Percentiles rank a stretch among this genome's conserved stretches.
Conservation (phyloP, 2,797 vertebrate genomes). For the Melanotaenia maccullochi region DNA sequence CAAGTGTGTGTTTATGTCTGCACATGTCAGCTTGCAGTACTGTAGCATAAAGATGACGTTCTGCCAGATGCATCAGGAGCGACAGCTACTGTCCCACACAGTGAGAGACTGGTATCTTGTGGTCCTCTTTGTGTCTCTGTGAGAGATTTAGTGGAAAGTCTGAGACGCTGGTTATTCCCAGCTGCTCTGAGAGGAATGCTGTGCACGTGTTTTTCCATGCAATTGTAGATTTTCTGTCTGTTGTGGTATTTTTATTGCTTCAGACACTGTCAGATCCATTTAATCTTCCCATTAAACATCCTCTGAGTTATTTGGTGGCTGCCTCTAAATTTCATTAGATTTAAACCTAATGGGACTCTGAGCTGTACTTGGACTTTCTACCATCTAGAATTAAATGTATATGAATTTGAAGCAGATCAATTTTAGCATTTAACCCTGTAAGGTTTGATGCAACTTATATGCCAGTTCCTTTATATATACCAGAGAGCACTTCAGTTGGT, state of each 20-base stretch:
- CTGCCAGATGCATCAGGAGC: conserved; percentile 55
- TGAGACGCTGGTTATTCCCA: conserved; percentile 61
- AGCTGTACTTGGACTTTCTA: not conserved
- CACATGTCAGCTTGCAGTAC: conserved; percentile 48
- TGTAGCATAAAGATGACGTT: conserved; percentile 55
- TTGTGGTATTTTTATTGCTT: conserved; percentile 62
- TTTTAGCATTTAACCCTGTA: not conserved
- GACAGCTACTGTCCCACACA: conserved; percentile 43
- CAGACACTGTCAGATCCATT: conserved; percentile 33
- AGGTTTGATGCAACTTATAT: not conserved
- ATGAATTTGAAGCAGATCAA: not conserved
- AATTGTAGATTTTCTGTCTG: conserved; percentile 61
- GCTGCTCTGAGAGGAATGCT: conserved; percentile 49
- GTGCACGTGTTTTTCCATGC: conserved; percentile 63
- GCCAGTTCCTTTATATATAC: too few relatives aligned
- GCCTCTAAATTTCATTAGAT: conserved; percentile 8
- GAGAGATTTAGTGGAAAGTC: conserved; percentile 58
- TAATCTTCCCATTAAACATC: conserved; percentile 41
- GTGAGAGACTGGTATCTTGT: conserved; percentile 45
- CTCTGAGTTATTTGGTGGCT: conserved; percentile 32
- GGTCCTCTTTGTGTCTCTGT: conserved; percentile 49
- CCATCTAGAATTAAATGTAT: not conserved
- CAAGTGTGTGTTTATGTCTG: conserved; percentile 65
- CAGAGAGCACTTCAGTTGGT: not conserved
- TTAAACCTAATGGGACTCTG: not conserved